Conservation (phyloP, 2,888 invertebrate genomes). For the Polyommatus icarus region DNA sequence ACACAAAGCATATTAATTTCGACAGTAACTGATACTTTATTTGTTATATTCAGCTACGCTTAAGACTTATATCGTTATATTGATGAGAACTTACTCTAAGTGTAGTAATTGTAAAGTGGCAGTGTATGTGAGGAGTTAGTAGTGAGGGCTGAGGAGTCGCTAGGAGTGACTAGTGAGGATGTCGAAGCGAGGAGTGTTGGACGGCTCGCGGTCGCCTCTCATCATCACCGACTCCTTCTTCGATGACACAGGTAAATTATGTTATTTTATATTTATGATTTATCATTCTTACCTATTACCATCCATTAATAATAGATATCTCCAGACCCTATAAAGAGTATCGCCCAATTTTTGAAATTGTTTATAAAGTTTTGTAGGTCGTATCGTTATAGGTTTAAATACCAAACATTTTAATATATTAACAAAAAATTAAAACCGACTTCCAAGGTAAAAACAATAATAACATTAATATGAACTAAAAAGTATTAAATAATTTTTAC, state of each 20-base stretch:
- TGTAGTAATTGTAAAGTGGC: not conserved
- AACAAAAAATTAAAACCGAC: too few relatives aligned
- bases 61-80: too few relatives aligned
- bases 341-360: not conserved
- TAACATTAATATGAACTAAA: too few relatives aligned
- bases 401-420: too few relatives aligned
- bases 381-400: too few relatives aligned
- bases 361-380: too few relatives aligned
- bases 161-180: conserved; percentile 44
- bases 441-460: too few relatives aligned
- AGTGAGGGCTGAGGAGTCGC: not conserved
- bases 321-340: too few relatives aligned
- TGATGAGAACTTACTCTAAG: not conserved
- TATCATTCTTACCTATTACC: too few relatives aligned
- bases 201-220: conserved; percentile 68
- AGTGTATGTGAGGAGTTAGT: not conserved
- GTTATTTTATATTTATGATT: too few relatives aligned
- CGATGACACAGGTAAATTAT: conserved; percentile 67
- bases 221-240: conserved; percentile 72
- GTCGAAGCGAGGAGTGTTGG: conserved; percentile 73
- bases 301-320: not conserved
- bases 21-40: not conserved
- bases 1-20: not conserved
- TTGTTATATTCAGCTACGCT: not conserved
- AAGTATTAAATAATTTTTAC: too few relatives aligned